Base-by-base conservation (phyloP, 2,888 invertebrate genomes). In the Hyppa rectilinea region DNA sequence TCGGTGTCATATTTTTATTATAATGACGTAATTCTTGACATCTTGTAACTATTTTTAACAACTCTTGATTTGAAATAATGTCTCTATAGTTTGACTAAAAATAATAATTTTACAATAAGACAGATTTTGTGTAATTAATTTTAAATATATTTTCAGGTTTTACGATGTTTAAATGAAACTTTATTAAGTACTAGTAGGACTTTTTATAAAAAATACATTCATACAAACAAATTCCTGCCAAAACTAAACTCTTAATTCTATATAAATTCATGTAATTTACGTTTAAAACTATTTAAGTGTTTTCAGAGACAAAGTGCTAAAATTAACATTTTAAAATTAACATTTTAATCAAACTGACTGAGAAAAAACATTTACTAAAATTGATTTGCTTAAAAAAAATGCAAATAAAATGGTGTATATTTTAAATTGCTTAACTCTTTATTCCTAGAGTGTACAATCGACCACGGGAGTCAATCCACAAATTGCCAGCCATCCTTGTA, bases 141-240 rank as follows among this genome's bases (percentile, higher is more conserved):
- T 78, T 80, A 76, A 76, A 64, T 62, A 65, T 6, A 26, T 75
- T 29, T 50, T 50, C 58, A 63, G n/a, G 29, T 60, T 36, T 61
- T 29, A 40, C n/a, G 14, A 50, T 76, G 36, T 69, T 73, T 77
- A 50, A 78, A 61, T 78, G 6, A 61, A 61, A 78, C 79, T 47
- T 53, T 53, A 50, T 45, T 61, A 78, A 45, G 55, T 55, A 65
- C 43, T 61, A 53, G 62, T 71, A 59, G 62, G 50, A 55, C 26
- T 81, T 78, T 77, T 77, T 58, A 58, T 23, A 76, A 64, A 69
- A 61, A 65, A 61, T 62, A 40, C 60, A 81, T 67, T 52, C 78
- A 64, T 58, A 84, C 71, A 81, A 75, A 78, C 66, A 67, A 73
- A 78, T 81, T 87, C 87, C 86, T 85, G 83, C 87, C 87, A 86